Percentiles rank a stretch among this genome's conserved stretches.
These are phyloP conservation scores for Adelognathus sp. DNA, from an alignment of 2,888 invertebrate genomes.

Conservation along the genomic window DNA sequence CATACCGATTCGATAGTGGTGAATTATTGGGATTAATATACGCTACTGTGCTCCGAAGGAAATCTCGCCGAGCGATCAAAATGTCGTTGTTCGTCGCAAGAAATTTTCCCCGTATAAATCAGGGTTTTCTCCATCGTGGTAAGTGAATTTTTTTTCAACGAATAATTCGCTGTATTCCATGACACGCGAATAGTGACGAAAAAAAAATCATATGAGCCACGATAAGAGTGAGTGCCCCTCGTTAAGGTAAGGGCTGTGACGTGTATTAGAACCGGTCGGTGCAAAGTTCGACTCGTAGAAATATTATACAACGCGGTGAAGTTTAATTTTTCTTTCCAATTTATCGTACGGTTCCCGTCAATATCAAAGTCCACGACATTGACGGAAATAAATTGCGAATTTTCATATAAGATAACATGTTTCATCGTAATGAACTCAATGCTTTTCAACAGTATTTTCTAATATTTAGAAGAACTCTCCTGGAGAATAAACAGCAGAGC, in stretches of 20 bases:
- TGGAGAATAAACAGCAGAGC: neutral
- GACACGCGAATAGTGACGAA: neutral
- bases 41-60: neutral
- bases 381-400: neutral
- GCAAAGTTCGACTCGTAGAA: constrained; percentile 56
- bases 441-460: too few species aligned
- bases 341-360: neutral
- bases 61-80: constrained; percentile 32
- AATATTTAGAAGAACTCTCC: neutral
- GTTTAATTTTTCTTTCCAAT: neutral
- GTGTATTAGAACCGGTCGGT: constrained; percentile 44
- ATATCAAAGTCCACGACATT: neutral
- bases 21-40: constrained; percentile 8
- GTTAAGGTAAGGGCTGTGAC: constrained; percentile 39
- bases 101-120: constrained; percentile 67
- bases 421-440: neutral
- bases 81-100: constrained; percentile 69
- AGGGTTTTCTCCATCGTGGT: constrained; percentile 65
- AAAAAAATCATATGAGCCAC: constrained; percentile 3
- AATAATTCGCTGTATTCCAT: neutral
- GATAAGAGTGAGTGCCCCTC: constrained; percentile 1
- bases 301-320: constrained; percentile 30
- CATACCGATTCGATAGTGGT: neutral
- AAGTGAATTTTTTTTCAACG: constrained; percentile 15
- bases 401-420: neutral